Evolutionary conservation across 2,113 vertebrate genomes (phyloP).

Genomic region (Lophotis ruficrista): DNA sequence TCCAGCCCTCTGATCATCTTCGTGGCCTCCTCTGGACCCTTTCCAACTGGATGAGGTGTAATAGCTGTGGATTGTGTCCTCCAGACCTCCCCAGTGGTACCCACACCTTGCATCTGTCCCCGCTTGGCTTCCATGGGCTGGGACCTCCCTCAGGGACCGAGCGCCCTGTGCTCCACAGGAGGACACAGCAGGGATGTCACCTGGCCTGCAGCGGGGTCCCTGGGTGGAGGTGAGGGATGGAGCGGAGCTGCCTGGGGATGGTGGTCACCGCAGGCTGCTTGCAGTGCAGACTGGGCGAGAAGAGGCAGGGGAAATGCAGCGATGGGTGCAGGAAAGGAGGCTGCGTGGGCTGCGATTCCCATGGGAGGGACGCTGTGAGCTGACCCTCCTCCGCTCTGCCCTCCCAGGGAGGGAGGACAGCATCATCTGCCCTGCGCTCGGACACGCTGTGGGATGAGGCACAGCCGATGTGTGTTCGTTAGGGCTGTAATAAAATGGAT

Average conservation of each 20-base stretch:
- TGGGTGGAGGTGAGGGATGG: background rate
- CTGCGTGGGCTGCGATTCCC: background rate
- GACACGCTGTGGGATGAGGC: background rate
- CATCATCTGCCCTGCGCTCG: background rate
- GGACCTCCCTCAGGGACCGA: background rate
- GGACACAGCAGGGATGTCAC: fast-evolving
- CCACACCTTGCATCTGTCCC: background rate
- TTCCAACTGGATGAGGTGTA: background rate
- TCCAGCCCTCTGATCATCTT: too few relatives aligned
- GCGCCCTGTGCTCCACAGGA: background rate
- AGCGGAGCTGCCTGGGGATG: background rate
- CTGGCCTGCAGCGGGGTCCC: background rate
- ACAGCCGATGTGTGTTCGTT: background rate
- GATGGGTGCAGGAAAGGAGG: fast-evolving
- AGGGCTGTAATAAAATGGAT: background rate
- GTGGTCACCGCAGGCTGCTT: background rate
- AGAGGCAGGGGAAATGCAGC: background rate
- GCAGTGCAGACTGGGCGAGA: background rate
- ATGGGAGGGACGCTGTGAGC: background rate
- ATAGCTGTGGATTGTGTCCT: background rate
- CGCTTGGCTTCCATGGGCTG: background rate
- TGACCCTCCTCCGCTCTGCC: background rate
- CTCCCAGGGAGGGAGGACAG: background rate
- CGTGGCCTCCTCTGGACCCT: too few relatives aligned
- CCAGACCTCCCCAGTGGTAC: background rate